phyloP scores from a whole-genome alignment of 2,797 vertebrate species.

The Muraenolepis orangiensis region DNA sequence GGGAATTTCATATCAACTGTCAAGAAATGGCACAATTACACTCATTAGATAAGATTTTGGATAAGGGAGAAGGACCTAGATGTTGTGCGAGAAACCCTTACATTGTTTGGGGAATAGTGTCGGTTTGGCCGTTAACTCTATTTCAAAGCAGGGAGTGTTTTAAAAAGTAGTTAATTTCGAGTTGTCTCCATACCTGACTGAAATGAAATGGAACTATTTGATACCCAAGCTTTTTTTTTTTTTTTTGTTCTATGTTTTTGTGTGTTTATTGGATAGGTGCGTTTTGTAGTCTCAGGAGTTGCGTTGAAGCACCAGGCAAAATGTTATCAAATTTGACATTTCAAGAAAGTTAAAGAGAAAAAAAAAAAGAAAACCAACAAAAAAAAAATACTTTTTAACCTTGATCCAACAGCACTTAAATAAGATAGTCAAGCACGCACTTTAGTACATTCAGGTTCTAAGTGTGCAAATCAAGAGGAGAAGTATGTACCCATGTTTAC shows the following conservation, averaged over 20 bases:
- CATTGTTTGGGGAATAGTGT: constrained; percentile 33
- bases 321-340: constrained; percentile 61
- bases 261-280: constrained; percentile 42
- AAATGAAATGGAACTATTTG: constrained; percentile 52
- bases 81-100: constrained; percentile 42
- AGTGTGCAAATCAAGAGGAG: constrained; percentile 69
- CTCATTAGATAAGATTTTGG: constrained; percentile 56
- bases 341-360: constrained; percentile 25
- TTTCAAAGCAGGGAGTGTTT: constrained; percentile 40
- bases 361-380: neutral
- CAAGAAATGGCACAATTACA: constrained; percentile 70
- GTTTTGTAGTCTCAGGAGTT: constrained; percentile 70
- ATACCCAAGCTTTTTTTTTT: constrained; percentile 43
- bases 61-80: constrained; percentile 66
- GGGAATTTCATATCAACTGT: constrained; percentile 63
- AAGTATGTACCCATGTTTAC: constrained; percentile 73
- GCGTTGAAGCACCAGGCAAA: constrained; percentile 61
- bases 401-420: constrained; percentile 70
- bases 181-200: constrained; percentile 36
- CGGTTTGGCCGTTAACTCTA: constrained; percentile 31
- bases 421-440: constrained; percentile 69
- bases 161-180: constrained; percentile 30
- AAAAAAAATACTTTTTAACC: constrained; percentile 23
- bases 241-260: constrained; percentile 42
- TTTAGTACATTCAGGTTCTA: constrained; percentile 74